Evolutionary conservation across 2,797 vertebrate genomes (phyloP).

Genomic region (Melanotaenia trifasciata): DNA sequence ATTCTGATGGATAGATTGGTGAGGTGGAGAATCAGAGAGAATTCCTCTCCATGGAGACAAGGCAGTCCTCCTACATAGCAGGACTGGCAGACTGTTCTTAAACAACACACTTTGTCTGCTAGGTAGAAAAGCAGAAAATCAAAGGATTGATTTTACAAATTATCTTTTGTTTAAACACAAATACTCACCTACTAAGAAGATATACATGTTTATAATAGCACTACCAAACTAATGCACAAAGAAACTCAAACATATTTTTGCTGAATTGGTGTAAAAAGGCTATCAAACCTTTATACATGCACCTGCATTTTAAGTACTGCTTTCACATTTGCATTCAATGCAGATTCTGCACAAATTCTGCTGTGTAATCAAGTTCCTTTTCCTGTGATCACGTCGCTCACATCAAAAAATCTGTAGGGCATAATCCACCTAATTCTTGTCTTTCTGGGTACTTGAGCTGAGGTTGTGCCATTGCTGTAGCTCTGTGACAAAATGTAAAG

Average conservation of each 20-base stretch:
- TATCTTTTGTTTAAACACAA: constrained; percentile 8
- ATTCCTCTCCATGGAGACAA: constrained; percentile 51
- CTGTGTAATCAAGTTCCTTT: constrained; percentile 24
- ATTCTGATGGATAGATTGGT: constrained; percentile 45
- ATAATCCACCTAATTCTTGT: constrained; percentile 58
- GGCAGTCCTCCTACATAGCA: constrained; percentile 46
- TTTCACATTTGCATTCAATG: constrained; percentile 34
- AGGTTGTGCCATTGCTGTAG: constrained; percentile 46
- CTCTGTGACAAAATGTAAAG: constrained; percentile 50
- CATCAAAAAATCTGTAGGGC: constrained; percentile 48
- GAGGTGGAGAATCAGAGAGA: constrained; percentile 46
- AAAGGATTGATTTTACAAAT: constrained; percentile 34
- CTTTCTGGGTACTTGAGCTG: constrained; percentile 48
- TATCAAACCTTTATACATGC: constrained; percentile 10
- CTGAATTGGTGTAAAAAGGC: constrained; percentile 13
- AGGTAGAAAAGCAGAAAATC: constrained; percentile 57
- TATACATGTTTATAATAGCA: not conserved
- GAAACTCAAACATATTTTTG: constrained; percentile 11
- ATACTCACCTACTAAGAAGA: constrained; percentile 5
- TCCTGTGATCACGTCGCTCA: constrained; percentile 26
- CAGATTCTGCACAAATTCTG: constrained; percentile 24
- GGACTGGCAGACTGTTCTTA: constrained; percentile 49
- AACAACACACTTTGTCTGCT: constrained; percentile 57
- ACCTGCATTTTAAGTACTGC: constrained; percentile 11
- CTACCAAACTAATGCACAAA: not conserved